Evolutionary conservation across 1,140 invertebrate genomes (phyloP).

Genomic region (Helicoverpa armigera): DNA sequence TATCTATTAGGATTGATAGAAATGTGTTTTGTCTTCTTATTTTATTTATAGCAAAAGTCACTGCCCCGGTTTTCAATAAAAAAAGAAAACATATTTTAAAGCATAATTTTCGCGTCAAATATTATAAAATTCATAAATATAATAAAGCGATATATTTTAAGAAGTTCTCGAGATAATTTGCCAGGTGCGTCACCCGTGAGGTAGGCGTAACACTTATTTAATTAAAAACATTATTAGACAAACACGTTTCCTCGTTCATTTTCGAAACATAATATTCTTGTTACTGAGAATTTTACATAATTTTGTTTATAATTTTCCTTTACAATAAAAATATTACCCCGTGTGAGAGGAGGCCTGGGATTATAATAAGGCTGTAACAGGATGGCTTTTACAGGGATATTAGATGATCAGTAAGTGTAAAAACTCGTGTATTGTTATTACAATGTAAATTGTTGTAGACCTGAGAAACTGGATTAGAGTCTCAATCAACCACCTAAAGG

Average conservation of each 20-base stretch:
- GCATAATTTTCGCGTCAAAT: neutral
- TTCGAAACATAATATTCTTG: neutral
- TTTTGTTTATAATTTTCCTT: neutral
- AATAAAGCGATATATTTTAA: neutral
- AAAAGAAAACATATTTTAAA: neutral
- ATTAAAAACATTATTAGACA: slow-evolving; percentile 25
- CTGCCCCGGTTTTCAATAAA: neutral
- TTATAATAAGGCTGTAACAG: too few species aligned
- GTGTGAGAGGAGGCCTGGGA: too few species aligned
- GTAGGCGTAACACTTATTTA: slow-evolving; percentile 4
- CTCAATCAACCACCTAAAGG: too few species aligned
- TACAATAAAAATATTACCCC: too few species aligned
- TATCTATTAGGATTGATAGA: too few species aligned
- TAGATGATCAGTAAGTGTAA: too few species aligned
- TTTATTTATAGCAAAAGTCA: too few species aligned
- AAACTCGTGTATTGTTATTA: too few species aligned
- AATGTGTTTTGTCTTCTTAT: too few species aligned
- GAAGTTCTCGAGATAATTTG: neutral
- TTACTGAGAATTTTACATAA: neutral
- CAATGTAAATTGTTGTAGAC: too few species aligned
- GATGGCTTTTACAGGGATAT: too few species aligned
- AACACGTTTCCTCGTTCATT: slow-evolving; percentile 21
- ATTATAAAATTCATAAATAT: neutral
- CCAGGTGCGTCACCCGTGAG: neutral
- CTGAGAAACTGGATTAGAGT: too few species aligned